Evolutionary conservation across 2,888 invertebrate species (phyloP), one percentile per base, ranked within the genome.

Genomic region (Syrista parreyssii): DNA sequence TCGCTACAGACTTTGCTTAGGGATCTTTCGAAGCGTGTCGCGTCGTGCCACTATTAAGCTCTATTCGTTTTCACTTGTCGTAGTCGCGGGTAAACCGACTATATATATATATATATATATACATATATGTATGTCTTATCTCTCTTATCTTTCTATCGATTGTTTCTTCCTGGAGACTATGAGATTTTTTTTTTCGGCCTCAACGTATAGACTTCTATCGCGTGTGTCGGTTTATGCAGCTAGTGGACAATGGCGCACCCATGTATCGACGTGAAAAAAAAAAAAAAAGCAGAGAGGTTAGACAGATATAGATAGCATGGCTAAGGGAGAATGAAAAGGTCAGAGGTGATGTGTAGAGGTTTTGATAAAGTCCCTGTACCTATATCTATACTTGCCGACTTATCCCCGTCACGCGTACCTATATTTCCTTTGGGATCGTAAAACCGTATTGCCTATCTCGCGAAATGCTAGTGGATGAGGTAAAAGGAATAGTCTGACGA

Each of bases 221-320:
- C 55, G 55, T 23, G 23, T 55, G 23, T 55, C 55, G 23, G 55
- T 23, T 23, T 23, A 55, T 55, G 55, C 15, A 55, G 55, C 12
- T 23, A 75, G 77, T 77, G 69, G 77, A 77, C 69, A 75, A 75
- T 71, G 77, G 77, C 77, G 30, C 77, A 75, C 77, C 77, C 77
- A 77, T 77, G 73, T 77, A 77, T 77, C 77, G 77, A 77, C 77
- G 32, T 32, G 69, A 77, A 75, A 75, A 55, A 68, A 71, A 77
- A 77, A 74, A 74, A 68, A 32, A 76, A 73, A 71, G 76, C 72
- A 73, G 34, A 73, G 35, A 6, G 6, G 33, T 6, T 4, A 36
- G 23, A 9, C 6, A 23, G 9, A 55, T 15, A 40, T 23, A 40
- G 40, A 23, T 40, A 23, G 15, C 15, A 23, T 23, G 55, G 55